These are phyloP conservation scores for Nomada ferruginata DNA, from an alignment of 2,888 invertebrate species.

Conservation along the genomic window DNA sequence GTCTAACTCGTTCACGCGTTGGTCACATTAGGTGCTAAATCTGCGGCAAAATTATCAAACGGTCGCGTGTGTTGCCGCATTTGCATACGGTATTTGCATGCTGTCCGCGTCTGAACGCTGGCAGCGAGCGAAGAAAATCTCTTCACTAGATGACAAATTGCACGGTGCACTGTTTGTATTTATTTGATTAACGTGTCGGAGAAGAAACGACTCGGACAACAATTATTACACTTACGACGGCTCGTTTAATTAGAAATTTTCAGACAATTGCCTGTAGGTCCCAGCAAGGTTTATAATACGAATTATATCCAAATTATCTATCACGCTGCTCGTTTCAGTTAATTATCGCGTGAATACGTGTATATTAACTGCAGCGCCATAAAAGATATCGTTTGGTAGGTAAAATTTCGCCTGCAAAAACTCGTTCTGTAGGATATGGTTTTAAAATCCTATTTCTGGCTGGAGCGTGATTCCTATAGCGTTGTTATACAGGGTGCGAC, in stretches of 20 bases:
- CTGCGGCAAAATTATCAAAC: slow-evolving; percentile 61
- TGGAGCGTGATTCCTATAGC: neutral
- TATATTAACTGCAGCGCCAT: too few species aligned
- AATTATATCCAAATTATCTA: neutral
- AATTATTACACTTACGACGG: slow-evolving; percentile 4
- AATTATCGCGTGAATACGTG: neutral
- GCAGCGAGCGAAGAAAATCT: slow-evolving; percentile 30
- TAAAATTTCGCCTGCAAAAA: neutral
- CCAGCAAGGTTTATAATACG: neutral
- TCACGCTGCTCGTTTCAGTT: neutral
- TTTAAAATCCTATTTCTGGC: neutral
- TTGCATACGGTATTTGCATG: slow-evolving; percentile 30
- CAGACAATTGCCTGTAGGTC: neutral
- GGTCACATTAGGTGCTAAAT: slow-evolving; percentile 63
- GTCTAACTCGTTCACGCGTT: slow-evolving; percentile 58
- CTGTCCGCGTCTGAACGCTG: slow-evolving; percentile 21
- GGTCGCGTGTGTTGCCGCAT: slow-evolving; percentile 25
- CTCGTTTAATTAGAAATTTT: neutral
- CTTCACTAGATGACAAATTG: slow-evolving; percentile 41
- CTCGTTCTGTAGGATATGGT: neutral
- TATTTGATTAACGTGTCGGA: neutral
- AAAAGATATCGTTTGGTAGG: too few species aligned
- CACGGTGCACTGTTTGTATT: neutral
- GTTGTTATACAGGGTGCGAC: too few species aligned
- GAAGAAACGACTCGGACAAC: neutral